These are phyloP conservation scores for Morphnarchus princeps DNA, from an alignment of 2,113 vertebrate species.

Conservation along the genomic window DNA sequence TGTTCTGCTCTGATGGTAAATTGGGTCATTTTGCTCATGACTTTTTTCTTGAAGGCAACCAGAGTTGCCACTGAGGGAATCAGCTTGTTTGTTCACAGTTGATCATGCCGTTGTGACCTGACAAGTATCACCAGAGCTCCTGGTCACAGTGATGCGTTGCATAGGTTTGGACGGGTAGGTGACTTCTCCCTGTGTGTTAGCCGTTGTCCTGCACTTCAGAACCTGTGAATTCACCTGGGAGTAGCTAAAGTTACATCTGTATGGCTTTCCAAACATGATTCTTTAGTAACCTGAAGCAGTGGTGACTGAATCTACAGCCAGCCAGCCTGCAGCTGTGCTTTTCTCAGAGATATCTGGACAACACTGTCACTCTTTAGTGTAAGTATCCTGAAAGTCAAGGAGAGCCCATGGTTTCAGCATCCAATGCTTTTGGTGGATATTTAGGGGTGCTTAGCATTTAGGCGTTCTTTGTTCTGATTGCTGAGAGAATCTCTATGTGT, in stretches of 20 bases:
- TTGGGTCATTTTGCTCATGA: neutral
- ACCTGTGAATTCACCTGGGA: accelerated
- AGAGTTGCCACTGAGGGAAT: neutral
- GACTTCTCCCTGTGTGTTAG: neutral
- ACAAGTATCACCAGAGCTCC: neutral
- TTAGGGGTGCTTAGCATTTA: neutral
- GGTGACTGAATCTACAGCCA: neutral
- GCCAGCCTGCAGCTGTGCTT: neutral
- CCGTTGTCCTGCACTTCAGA: neutral
- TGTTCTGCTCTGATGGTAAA: neutral
- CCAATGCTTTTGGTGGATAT: neutral
- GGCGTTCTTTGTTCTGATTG: neutral
- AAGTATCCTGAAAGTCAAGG: neutral
- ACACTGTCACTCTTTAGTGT: accelerated
- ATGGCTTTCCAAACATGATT: neutral
- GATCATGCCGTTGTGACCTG: accelerated
- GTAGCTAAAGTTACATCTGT: neutral
- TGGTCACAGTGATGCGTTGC: neutral
- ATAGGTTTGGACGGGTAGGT: accelerated
- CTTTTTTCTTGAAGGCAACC: neutral
- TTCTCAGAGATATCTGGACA: too few species aligned
- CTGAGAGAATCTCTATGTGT: neutral
- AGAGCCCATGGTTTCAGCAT: accelerated
- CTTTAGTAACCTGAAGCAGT: neutral
- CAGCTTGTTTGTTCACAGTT: accelerated